Evolutionary conservation across 2,888 invertebrate genomes (phyloP), one percentile per base, ranked within the genome.

Genomic region (Dolichopus griseipennis): DNA sequence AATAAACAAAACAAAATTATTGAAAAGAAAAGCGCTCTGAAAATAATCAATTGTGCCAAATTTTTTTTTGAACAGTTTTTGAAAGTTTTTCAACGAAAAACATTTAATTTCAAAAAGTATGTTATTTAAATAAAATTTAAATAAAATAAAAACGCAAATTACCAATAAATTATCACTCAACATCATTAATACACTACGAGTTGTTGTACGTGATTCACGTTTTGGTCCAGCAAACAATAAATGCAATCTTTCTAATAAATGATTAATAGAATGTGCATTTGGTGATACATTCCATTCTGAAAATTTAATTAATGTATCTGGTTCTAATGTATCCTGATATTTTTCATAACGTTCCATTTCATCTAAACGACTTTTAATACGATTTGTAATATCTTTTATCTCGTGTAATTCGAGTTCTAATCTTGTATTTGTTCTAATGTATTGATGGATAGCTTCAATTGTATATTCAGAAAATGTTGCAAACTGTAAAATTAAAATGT

Each of bases 271-370:
- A 64, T 85, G 83, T 0, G 86, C 81, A 73, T 86, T 86, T 73
- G 88, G 89, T 0, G 90, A 87, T 2, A 91, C 87, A 63, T 88
- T 87, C 81, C 85, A 86, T 72, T 83, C 83, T 0, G 91, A 90
- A 76, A 91, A 92, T 75, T 87, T 85, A 75, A 89, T 83, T 72
- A 92, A 76, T 8, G 92, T 92, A 69, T 83, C 82, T 71, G 82
- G 77, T 76, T 91, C 90, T 72, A 87, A 80, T 69, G 83, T 83
- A 43, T 83, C 78, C 72, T 84, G 83, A 65, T 84, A 75, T 2
- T 81, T 77, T 67, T 86, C 83, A 75, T 88, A 87, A 67, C 83
- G 83, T 70, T 84, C 77, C 86, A 90, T 88, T 74, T 84, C 82
- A 37, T 83, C 77, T 72, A 87, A 86, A 6, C 86, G 84, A 37